Evolutionary conservation across 2,797 vertebrate genomes (phyloP), one percentile per base, ranked within the genome.

Genomic region (Silurus aristotelis): DNA sequence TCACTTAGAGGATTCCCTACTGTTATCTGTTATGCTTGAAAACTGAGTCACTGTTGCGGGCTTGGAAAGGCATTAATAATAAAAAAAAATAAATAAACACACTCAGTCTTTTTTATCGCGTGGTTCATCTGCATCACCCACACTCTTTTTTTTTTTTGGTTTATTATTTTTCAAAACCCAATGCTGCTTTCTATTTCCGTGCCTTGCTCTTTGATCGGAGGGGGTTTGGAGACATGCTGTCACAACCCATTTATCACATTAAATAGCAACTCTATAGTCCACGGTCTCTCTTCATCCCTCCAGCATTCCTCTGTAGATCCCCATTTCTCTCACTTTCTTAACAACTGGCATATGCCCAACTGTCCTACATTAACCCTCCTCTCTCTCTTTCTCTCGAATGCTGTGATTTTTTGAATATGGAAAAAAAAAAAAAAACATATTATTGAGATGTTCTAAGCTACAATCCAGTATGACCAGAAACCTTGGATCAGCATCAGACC

Each of bases 241-340:
- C 95, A 95, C 94, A 94, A 94, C 92, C 93, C 93, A 95, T 95
- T 95, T 94, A 95, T 95, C 94, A 95, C 94, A 95, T 95, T 95
- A 95, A 95, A 95, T 94, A 95, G 94, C 94, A 94, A 91, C 92
- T 94, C 93, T 93, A 91, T 88, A 93, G 94, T 94, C 89, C 86
- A 91, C 91, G 92, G 91, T 87, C 88, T 88, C 90, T 88, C 88
- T 83, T 89, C 81, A 90, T 91, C 89, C 92, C 92, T 90, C 84
- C 67, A 87, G 93, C 89, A 7, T 89, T 92, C 90, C 89, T 87
- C 88, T 90, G 86, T 93, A 92, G 91, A 91, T 93, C 93, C 89
- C 89, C 89, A 89, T 93, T 90, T 90, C 90, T 91, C 88, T 88
- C 87, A 85, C 89, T 87, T 87, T 88, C 84, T 89, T 90, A 93